Evolutionary conservation across 2,113 vertebrate species (phyloP).

Genomic region (Brachyistius frenatus): DNA sequence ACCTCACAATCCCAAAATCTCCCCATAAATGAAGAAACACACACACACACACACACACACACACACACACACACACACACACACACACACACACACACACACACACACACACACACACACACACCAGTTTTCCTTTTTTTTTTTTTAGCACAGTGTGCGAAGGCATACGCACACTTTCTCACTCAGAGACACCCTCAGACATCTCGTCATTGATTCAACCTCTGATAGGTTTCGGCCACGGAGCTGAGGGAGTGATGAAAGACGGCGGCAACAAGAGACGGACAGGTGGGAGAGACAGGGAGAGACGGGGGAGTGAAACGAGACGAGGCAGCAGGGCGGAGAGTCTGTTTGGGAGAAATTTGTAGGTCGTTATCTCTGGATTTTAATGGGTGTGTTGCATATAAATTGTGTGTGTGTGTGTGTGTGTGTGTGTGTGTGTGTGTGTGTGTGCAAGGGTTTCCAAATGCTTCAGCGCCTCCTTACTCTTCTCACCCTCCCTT

Average conservation of each 20-base stretch:
- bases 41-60: too few species aligned
- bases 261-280: conserved; percentile 69
- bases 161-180: too few species aligned
- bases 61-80: too few species aligned
- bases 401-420: neutral
- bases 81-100: too few species aligned
- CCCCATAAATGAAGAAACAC: too few species aligned
- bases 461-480: too few species aligned
- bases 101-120: too few species aligned
- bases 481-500: too few species aligned
- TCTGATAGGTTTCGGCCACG: conserved; percentile 66
- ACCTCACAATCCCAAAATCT: too few species aligned
- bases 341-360: conserved; percentile 60
- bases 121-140: too few species aligned
- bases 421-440: conserved; percentile 15
- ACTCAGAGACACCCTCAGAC: neutral
- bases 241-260: conserved; percentile 74
- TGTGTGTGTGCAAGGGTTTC: neutral
- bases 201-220: conserved; percentile 67
- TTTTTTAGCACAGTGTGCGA: too few species aligned
- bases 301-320: too few species aligned
- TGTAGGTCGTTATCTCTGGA: conserved; percentile 64
- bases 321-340: conserved; percentile 56
- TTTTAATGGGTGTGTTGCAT: conserved; percentile 52
- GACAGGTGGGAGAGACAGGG: conserved; percentile 65